phyloP scores from a whole-genome alignment of 2,113 vertebrate species.

The Sorex araneus region DNA sequence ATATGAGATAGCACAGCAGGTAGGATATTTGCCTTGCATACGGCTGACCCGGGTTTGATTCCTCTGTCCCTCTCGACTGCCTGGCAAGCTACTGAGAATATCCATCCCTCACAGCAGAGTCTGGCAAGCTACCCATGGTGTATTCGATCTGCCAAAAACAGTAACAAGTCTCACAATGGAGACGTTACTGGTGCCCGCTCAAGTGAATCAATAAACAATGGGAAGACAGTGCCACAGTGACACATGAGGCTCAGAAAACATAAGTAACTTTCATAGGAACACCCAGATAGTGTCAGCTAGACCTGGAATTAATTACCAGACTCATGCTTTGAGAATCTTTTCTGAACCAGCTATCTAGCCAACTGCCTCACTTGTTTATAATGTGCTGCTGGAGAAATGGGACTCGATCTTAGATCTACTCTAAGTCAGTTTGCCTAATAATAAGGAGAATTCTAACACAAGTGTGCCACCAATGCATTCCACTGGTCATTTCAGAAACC shows the following conservation, averaged over 20 bases:
- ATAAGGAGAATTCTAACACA: slow-evolving; percentile 1
- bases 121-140: no score
- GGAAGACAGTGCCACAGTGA: no score
- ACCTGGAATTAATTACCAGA: not conserved
- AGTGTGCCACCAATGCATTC: not conserved
- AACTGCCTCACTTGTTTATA: not conserved
- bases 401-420: not conserved
- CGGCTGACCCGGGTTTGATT: no score
- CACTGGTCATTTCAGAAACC: slow-evolving; percentile 19
- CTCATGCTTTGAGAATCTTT: not conserved
- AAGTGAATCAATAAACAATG: no score
- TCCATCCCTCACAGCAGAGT: no score
- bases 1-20: not conserved
- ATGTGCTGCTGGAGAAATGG: not conserved
- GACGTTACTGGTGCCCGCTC: no score
- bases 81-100: no score
- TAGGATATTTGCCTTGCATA: no score
- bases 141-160: no score
- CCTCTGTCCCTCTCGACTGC: no score
- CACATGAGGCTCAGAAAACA: slow-evolving; percentile 14
- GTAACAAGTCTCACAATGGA: no score
- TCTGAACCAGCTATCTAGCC: not conserved
- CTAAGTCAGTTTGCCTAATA: slow-evolving; percentile 22
- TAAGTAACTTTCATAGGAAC: not conserved
- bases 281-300: not conserved